A percentile compares a stretch with the other conserved stretches of the same genome.
These are phyloP conservation scores for Lepidurus arcticus DNA, from an alignment of 1,140 invertebrate genomes.

Conservation along the genomic window DNA sequence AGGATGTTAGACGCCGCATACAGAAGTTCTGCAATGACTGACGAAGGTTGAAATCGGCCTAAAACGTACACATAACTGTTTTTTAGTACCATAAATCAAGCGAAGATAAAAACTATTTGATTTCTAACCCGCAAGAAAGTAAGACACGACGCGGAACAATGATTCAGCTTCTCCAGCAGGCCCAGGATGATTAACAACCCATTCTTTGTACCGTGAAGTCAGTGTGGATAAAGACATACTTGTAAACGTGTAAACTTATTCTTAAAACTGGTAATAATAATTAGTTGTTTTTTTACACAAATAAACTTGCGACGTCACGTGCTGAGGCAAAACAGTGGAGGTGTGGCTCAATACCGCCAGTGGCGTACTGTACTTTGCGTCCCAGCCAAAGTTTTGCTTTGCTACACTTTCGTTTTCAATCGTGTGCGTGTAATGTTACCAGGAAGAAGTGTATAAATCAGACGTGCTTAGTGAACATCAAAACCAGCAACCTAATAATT, in stretches of 20 bases:
- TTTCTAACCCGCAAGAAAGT: slow-evolving; percentile 27
- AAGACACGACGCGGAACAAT: slow-evolving; percentile 17
- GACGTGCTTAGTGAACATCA: background rate
- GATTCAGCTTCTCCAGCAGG: slow-evolving; percentile 22
- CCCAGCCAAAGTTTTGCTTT: no score
- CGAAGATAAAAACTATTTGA: background rate
- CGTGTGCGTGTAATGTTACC: background rate
- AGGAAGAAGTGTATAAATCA: background rate
- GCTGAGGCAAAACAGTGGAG: background rate
- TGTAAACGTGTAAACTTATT: background rate
- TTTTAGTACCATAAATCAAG: background rate
- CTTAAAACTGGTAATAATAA: background rate
- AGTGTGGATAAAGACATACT: slow-evolving; percentile 24
- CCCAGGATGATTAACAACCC: slow-evolving; percentile 21
- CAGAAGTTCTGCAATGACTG: slow-evolving; percentile 7
- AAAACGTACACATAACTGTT: background rate
- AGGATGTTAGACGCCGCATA: slow-evolving; percentile 12
- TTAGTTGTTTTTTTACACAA: background rate
- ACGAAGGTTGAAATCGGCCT: slow-evolving; percentile 16
- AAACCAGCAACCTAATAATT: background rate
- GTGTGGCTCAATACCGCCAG: background rate
- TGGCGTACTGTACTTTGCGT: background rate
- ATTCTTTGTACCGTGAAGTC: slow-evolving; percentile 16
- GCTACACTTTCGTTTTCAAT: background rate
- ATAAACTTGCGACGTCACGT: background rate